A percentile compares a stretch with the other conserved stretches of the same genome.
Conservation (phyloP, 2,888 invertebrate species). For the Ischnura elegans region DNA sequence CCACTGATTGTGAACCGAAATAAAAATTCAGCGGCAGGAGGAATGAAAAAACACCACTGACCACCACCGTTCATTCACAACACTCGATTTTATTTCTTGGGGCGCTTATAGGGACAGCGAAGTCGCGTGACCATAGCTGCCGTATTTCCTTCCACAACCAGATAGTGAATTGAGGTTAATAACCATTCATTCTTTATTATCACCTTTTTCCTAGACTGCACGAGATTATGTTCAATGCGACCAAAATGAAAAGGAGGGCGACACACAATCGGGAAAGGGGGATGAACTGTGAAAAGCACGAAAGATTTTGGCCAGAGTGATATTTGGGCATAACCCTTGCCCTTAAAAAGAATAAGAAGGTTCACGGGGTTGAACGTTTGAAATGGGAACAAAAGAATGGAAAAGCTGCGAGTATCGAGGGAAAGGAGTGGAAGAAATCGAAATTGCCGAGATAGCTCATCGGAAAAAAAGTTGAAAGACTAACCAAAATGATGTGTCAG, state of each 20-base stretch:
- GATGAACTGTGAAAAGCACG: not conserved
- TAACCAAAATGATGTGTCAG: not conserved
- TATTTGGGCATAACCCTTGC: not conserved
- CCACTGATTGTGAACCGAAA: not conserved
- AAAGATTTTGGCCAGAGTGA: not conserved
- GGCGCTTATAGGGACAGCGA: not conserved
- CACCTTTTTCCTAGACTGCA: not conserved
- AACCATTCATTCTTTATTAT: not conserved
- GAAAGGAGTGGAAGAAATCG: not conserved
- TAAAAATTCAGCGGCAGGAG: not conserved
- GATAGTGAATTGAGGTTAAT: not conserved
- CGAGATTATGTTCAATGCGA: not conserved
- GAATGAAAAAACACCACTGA: not conserved
- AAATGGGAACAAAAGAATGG: not conserved
- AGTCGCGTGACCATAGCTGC: constrained; percentile 4
- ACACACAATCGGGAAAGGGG: not conserved
- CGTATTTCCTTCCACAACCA: not conserved
- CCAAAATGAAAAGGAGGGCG: not conserved
- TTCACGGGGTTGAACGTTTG: not conserved
- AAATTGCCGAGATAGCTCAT: not conserved
- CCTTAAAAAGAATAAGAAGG: not conserved
- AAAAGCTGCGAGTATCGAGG: not conserved
- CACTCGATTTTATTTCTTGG: not conserved
- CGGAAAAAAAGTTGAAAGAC: not conserved
- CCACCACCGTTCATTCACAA: not conserved